Conservation (phyloP, 1,140 invertebrate species). For the Himalopsyche phryganea region DNA sequence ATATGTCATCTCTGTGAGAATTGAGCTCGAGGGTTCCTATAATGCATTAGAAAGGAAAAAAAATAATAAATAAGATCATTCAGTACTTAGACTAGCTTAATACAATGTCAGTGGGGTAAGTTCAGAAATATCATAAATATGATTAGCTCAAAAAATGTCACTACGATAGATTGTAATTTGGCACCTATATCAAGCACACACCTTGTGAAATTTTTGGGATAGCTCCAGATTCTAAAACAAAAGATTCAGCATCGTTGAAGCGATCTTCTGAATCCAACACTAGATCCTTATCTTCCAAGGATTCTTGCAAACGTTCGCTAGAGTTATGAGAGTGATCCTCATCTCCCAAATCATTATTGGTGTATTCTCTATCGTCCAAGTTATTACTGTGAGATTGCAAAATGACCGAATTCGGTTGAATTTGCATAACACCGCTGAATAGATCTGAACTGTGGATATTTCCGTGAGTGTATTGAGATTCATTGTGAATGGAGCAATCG, state of each 20-base stretch:
- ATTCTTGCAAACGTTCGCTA: constrained; percentile 6
- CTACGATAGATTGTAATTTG: no score
- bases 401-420: constrained; percentile 25
- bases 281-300: constrained; percentile 11
- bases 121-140: no score
- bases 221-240: constrained; percentile 48
- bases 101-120: no score
- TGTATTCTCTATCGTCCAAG: constrained; percentile 27
- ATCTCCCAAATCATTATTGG: constrained; percentile 36
- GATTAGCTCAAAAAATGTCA: no score
- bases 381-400: constrained; percentile 12
- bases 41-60: no score
- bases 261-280: constrained; percentile 14
- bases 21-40: background rate
- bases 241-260: constrained; percentile 52
- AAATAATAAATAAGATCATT: no score
- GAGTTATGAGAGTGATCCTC: constrained; percentile 12
- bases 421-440: constrained; percentile 19
- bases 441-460: constrained; percentile 6
- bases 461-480: background rate
- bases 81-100: no score
- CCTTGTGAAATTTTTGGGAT: constrained; percentile 36
- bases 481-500: constrained; percentile 7
- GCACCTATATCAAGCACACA: no score
- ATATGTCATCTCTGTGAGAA: background rate